These are phyloP conservation scores for Aricia agestis DNA, from an alignment of 1,140 invertebrate genomes.

Conservation along the genomic window DNA sequence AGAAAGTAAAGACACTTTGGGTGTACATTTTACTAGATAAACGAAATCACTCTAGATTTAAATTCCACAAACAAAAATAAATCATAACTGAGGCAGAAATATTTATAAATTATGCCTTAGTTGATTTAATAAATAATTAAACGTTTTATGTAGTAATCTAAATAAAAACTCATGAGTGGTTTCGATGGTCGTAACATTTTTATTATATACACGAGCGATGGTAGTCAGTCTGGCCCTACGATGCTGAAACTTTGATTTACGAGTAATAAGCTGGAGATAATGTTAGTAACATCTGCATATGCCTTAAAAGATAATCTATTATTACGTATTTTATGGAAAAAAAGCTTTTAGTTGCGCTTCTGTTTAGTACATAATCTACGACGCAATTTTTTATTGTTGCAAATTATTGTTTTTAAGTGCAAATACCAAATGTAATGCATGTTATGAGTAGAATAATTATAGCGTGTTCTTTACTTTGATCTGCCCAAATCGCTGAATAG, in stretches of 20 bases:
- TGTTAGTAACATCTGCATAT: background rate
- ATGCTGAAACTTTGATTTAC: conserved; percentile 20
- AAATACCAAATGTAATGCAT: too few relatives aligned
- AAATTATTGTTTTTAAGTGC: too few relatives aligned
- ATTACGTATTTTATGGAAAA: background rate
- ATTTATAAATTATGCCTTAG: background rate
- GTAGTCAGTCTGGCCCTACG: conserved; percentile 16
- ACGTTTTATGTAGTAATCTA: conserved; percentile 22
- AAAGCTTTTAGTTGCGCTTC: background rate
- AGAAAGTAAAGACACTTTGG: too few relatives aligned
- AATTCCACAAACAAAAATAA: background rate
- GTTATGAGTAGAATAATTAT: too few relatives aligned
- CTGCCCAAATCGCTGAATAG: too few relatives aligned
- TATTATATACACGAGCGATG: conserved; percentile 34
- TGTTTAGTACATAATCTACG: background rate
- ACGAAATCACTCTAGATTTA: background rate
- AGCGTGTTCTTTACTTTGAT: too few relatives aligned
- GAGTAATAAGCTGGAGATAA: conserved; percentile 11
- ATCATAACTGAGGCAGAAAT: background rate
- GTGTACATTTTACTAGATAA: too few relatives aligned
- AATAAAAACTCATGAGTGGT: conserved; percentile 33
- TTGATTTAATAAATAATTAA: conserved; percentile 22
- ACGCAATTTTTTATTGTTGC: too few relatives aligned
- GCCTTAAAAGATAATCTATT: background rate
- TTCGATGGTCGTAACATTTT: conserved; percentile 38